Conservation (phyloP, 2,888 invertebrate species). For the Abscondita cerata region DNA sequence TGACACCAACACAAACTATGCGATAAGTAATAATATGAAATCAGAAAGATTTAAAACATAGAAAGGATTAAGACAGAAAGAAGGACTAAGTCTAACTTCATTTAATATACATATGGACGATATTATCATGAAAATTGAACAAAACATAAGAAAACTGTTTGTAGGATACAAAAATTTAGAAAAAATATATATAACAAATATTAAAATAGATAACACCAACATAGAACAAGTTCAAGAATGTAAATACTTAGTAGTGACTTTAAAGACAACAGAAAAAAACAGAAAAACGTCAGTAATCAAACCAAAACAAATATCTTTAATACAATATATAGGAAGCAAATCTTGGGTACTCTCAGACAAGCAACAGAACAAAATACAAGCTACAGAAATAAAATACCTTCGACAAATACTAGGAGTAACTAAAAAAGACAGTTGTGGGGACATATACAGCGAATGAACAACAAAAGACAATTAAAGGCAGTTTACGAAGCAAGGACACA, state of each 20-base stretch:
- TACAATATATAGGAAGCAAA: too few relatives aligned
- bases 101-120: background rate
- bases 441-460: too few relatives aligned
- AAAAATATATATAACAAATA: background rate
- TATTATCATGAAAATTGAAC: constrained; percentile 1
- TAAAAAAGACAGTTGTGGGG: too few relatives aligned
- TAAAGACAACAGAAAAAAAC: background rate
- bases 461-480: too few relatives aligned
- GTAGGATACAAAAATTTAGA: background rate
- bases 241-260: background rate
- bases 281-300: too few relatives aligned
- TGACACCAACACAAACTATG: constrained; percentile 9
- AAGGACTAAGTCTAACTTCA: constrained; percentile 3
- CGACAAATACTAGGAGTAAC: too few relatives aligned
- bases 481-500: too few relatives aligned
- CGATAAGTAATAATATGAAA: constrained; percentile 9
- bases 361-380: too few relatives aligned
- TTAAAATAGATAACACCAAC: background rate
- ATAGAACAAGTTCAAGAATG: too few relatives aligned
- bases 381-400: too few relatives aligned
- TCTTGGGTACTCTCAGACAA: too few relatives aligned
- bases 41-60: constrained; percentile 2
- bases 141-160: background rate
- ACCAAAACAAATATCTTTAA: too few relatives aligned
- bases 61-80: constrained; percentile 1